Conservation (phyloP, 2,888 invertebrate species). For the Drosophila engyochracea region DNA sequence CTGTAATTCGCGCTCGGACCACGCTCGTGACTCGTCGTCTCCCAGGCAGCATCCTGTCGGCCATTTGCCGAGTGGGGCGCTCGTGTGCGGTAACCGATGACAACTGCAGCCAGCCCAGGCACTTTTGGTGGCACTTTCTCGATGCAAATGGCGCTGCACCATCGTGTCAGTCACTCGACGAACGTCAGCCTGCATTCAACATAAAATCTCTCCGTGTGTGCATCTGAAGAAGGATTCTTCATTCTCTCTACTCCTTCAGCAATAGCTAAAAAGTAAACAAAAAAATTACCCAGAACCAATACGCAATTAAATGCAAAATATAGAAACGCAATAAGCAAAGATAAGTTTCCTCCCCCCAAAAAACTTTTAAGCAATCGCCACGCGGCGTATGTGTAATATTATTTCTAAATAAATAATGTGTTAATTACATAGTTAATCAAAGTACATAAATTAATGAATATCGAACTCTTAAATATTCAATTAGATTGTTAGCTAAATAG, state of each 20-base stretch:
- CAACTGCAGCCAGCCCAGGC: slow-evolving; percentile 38
- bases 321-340: slow-evolving; percentile 6
- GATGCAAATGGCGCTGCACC: slow-evolving; percentile 69
- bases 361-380: slow-evolving; percentile 6
- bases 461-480: background rate
- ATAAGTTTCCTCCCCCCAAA: background rate
- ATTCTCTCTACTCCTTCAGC: slow-evolving; percentile 20
- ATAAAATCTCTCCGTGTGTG: slow-evolving; percentile 35
- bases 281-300: slow-evolving; percentile 7
- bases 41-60: slow-evolving; percentile 42
- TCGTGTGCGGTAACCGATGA: slow-evolving; percentile 32
- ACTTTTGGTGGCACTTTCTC: slow-evolving; percentile 27
- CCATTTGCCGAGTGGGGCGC: slow-evolving; percentile 33
- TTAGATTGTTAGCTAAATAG: background rate
- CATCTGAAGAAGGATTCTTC: slow-evolving; percentile 2
- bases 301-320: slow-evolving; percentile 42
- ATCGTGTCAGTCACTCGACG: slow-evolving; percentile 70
- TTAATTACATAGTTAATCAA: background rate
- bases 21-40: slow-evolving; percentile 5
- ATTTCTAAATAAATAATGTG: background rate
- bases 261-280: background rate
- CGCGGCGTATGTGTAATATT: slow-evolving; percentile 43
- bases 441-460: slow-evolving; percentile 6
- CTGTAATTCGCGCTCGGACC: background rate
- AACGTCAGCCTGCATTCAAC: slow-evolving; percentile 78